These are phyloP conservation scores for Pangasius djambal DNA, from an alignment of 2,797 vertebrate genomes.

Conservation along the genomic window DNA sequence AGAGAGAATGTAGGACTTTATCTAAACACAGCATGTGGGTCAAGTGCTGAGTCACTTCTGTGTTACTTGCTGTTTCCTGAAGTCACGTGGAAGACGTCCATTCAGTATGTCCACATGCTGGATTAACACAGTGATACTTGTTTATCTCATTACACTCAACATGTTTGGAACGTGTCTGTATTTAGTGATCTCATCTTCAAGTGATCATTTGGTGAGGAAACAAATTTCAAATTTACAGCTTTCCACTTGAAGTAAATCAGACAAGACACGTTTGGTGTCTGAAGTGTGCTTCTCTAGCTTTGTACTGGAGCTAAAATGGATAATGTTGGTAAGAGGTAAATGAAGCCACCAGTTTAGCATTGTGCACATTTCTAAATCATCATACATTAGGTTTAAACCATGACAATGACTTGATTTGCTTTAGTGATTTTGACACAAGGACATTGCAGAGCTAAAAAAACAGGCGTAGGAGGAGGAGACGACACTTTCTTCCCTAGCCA, in stretches of 20 bases:
- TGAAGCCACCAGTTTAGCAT: neutral
- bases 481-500: neutral
- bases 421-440: neutral
- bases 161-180: neutral
- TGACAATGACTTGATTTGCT: neutral
- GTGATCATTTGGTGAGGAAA: neutral
- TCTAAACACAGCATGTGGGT: slow-evolving; percentile 13
- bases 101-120: neutral
- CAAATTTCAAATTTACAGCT: neutral
- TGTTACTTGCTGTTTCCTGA: neutral
- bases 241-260: neutral
- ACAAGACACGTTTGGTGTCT: neutral
- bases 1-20: slow-evolving; percentile 8
- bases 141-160: neutral
- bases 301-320: neutral
- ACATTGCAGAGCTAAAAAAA: neutral
- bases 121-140: neutral
- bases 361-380: neutral
- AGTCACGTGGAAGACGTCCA: neutral
- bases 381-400: neutral
- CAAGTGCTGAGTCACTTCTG: neutral
- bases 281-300: neutral
- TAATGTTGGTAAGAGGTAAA: too few species aligned
- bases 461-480: neutral
- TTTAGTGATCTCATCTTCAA: neutral